Evolutionary conservation across 2,113 vertebrate genomes (phyloP).

Genomic region (Grantiella picta): DNA sequence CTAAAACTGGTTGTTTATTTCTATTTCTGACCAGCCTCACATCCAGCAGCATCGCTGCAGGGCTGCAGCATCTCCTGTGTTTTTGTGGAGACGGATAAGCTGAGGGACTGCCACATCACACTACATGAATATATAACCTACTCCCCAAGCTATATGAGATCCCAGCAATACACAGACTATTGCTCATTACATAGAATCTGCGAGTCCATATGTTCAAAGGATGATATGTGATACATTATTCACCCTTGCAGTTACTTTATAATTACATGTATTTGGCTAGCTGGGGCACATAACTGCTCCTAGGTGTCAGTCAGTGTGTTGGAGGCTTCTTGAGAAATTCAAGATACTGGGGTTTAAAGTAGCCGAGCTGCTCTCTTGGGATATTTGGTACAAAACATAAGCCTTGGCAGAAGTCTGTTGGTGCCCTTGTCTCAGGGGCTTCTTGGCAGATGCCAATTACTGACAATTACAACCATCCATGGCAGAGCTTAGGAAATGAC

Average conservation of each 20-base stretch:
- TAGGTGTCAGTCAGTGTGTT: not conserved
- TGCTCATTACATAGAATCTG: not conserved
- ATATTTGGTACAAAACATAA: not conserved
- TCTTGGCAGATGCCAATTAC: not conserved
- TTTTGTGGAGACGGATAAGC: not conserved
- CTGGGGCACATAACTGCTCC: not conserved
- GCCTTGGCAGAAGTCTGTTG: not conserved
- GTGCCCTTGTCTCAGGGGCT: not conserved
- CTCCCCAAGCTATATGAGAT: not conserved
- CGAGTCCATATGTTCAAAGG: not conserved
- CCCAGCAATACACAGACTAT: not conserved
- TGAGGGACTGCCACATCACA: not conserved
- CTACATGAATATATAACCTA: not conserved
- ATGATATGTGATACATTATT: not conserved
- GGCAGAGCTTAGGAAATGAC: not conserved
- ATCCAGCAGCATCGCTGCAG: not conserved
- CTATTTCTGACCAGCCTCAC: not conserved
- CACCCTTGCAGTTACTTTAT: not conserved
- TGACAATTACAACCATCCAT: not conserved
- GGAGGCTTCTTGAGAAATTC: not conserved
- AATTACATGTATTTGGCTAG: not conserved
- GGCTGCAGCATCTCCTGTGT: not conserved
- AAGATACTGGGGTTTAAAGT: rapidly evolving
- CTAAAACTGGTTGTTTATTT: not conserved
- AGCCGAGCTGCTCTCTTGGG: not conserved